Evolutionary conservation across 2,888 invertebrate species (phyloP).

Genomic region (Philereme vetulata): DNA sequence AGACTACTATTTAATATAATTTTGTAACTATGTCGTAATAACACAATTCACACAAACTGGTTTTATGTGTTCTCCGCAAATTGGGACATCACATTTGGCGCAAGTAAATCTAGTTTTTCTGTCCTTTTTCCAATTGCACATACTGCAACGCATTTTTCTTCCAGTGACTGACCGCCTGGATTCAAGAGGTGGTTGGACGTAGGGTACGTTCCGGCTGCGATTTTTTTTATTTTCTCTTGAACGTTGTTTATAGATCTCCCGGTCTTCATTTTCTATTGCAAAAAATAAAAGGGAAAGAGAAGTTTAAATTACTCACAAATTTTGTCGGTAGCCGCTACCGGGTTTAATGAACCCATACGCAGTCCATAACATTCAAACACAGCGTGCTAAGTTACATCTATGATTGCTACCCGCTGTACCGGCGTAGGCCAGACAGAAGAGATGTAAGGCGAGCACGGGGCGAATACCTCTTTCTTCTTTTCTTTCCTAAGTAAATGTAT

Average conservation of each 20-base stretch:
- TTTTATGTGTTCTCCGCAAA: constrained; percentile 10
- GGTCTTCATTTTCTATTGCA: not conserved
- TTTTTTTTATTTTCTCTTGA: not conserved
- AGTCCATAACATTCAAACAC: not conserved
- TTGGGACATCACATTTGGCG: not conserved
- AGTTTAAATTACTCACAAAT: not conserved
- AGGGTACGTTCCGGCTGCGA: not conserved
- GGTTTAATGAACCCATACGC: not conserved
- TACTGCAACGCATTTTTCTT: not conserved
- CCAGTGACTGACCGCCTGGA: not conserved
- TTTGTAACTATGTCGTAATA: too few relatives aligned
- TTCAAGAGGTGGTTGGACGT: not conserved
- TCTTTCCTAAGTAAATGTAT: too few relatives aligned
- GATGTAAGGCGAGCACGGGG: too few relatives aligned
- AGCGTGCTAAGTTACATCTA: not conserved
- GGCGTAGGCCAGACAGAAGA: too few relatives aligned
- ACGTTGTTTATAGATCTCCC: not conserved
- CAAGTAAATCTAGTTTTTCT: constrained; percentile 2
- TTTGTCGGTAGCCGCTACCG: not conserved
- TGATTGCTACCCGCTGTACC: not conserved
- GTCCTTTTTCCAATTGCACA: constrained; percentile 6
- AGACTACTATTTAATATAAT: too few relatives aligned
- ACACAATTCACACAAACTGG: constrained; percentile 2
- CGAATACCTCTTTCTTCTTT: too few relatives aligned
- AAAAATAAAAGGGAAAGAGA: not conserved